phyloP scores from a whole-genome alignment of 2,797 vertebrate genomes.

The Phrynocephalus forsythii region DNA sequence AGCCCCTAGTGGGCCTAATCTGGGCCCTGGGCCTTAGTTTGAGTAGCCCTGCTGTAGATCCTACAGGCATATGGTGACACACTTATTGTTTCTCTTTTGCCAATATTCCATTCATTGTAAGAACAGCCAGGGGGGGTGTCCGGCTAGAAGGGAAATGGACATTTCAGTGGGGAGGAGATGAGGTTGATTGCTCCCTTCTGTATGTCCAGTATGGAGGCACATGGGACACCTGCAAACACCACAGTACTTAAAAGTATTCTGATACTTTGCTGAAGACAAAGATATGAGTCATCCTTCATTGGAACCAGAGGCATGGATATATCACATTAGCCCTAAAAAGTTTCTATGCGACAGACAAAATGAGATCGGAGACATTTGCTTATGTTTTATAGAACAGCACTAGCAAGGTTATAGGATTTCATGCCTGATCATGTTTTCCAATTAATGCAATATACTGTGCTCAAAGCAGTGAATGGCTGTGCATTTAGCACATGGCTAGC shows the following conservation, averaged over 20 bases:
- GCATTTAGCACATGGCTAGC: conserved; percentile 6
- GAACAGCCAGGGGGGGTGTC: not conserved
- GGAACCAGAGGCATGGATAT: not conserved
- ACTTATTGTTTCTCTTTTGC: too few relatives aligned
- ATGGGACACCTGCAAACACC: not conserved
- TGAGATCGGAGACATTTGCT: not conserved
- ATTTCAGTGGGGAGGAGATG: too few relatives aligned
- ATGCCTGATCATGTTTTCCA: not conserved
- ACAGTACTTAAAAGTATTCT: not conserved
- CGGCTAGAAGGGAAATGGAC: not conserved
- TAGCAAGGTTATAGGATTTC: conserved; percentile 9
- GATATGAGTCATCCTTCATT: not conserved
- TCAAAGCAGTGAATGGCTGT: conserved; percentile 29
- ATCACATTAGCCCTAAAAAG: not conserved
- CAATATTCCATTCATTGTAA: not conserved
- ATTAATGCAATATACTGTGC: conserved; percentile 20
- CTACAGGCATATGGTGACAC: not conserved
- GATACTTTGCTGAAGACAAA: not conserved
- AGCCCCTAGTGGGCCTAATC: too few relatives aligned
- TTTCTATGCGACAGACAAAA: not conserved
- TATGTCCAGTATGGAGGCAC: not conserved
- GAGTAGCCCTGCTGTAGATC: not conserved
- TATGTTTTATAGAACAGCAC: conserved; percentile 15
- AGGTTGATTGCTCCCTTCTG: not conserved
- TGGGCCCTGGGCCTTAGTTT: too few relatives aligned